These are phyloP conservation scores for Heterochromis multidens DNA, from an alignment of 2,113 vertebrate genomes.

Conservation along the genomic window DNA sequence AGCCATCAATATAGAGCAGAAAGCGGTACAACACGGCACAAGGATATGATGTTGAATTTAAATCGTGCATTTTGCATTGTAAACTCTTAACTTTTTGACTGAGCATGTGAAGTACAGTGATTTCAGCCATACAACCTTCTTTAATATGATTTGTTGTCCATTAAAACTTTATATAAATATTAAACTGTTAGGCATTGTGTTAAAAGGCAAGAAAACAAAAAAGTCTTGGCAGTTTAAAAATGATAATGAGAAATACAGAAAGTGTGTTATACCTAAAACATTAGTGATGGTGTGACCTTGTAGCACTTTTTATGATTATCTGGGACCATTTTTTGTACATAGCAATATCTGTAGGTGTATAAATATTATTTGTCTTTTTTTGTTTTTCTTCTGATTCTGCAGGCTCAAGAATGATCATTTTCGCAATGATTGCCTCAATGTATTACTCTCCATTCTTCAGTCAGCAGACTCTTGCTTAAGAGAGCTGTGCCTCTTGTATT, in stretches of 20 bases:
- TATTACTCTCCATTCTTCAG: background rate
- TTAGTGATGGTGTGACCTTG: background rate
- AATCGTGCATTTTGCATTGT: background rate
- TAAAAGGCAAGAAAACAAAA: no score
- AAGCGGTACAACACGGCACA: no score
- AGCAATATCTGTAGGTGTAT: background rate
- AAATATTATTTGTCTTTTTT: background rate
- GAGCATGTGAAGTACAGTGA: background rate
- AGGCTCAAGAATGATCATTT: background rate
- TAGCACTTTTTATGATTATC: background rate
- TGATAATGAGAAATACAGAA: background rate
- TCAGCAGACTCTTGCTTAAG: background rate
- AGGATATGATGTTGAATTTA: background rate
- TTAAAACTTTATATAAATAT: background rate
- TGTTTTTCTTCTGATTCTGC: background rate
- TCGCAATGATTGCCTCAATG: rapidly evolving
- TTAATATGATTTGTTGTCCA: background rate
- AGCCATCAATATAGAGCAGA: no score
- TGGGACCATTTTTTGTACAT: background rate
- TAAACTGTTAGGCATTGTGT: background rate
- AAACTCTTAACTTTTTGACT: no score
- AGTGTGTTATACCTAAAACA: background rate
- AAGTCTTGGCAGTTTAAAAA: background rate
- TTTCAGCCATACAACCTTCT: background rate
- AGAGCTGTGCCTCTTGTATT: background rate